A percentile compares a stretch with the other conserved stretches of the same genome.
phyloP scores from a whole-genome alignment of 2,113 vertebrate genomes.

The Apteryx mantelli region DNA sequence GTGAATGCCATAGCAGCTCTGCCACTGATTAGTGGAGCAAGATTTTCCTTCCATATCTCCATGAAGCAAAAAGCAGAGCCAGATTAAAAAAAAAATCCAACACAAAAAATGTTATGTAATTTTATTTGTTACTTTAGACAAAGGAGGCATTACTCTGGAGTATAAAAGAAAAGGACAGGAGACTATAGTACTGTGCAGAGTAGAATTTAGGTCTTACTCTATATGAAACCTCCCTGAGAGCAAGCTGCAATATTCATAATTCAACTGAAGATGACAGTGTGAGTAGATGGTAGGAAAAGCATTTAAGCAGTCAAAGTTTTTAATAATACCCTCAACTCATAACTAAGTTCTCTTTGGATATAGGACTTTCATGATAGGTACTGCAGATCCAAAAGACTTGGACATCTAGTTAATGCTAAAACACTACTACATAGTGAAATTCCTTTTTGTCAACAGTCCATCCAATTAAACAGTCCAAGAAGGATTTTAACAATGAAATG shows the following conservation, averaged over 20 bases:
- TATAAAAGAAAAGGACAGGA: neutral
- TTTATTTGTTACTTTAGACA: neutral
- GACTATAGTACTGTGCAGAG: neutral
- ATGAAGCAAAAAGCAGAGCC: neutral
- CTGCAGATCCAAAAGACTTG: neutral
- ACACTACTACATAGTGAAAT: neutral
- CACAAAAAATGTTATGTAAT: neutral
- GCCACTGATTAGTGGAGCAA: neutral
- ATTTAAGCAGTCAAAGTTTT: neutral
- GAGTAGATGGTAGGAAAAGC: neutral
- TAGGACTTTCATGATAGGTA: neutral
- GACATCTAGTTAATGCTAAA: neutral
- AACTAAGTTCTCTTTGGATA: neutral
- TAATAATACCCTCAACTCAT: neutral
- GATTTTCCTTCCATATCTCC: neutral
- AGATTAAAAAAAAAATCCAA: neutral
- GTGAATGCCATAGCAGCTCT: neutral
- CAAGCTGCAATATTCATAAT: neutral
- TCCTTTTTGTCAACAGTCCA: neutral
- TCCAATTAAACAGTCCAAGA: neutral
- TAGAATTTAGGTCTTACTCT: fast-evolving
- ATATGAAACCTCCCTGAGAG: neutral
- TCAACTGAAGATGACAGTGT: neutral
- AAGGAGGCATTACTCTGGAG: neutral
- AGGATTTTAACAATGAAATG: neutral